phyloP scores from a whole-genome alignment of 2,888 invertebrate species.

The Endotricha flammealis region DNA sequence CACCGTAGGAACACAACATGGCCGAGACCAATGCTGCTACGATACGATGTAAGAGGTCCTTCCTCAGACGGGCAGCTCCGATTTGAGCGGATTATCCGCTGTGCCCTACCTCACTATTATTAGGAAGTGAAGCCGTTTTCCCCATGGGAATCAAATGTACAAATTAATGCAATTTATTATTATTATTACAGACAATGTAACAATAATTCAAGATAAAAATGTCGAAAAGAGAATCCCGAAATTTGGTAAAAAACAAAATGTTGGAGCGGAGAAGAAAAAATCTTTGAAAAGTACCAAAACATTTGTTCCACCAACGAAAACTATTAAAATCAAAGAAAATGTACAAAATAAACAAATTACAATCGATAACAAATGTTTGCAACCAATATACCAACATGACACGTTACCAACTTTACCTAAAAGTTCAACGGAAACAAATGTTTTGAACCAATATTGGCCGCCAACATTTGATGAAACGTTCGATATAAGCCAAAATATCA shows the following conservation, averaged over 20 bases:
- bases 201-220: no score
- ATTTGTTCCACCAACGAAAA: constrained; percentile 42
- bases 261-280: constrained; percentile 4
- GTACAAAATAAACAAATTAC: neutral
- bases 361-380: neutral
- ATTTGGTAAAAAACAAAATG: constrained; percentile 32
- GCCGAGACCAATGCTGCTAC: no score
- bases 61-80: no score
- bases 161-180: no score
- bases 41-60: no score
- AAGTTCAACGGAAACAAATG: neutral
- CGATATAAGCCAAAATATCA: neutral
- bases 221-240: constrained; percentile 32
- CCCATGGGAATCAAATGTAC: no score
- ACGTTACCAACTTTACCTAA: neutral
- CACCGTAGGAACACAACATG: no score
- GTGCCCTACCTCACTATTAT: no score
- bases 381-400: neutral
- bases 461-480: constrained; percentile 1
- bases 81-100: no score
- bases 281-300: constrained; percentile 34
- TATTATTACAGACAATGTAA: no score
- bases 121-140: no score
- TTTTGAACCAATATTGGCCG: neutral
- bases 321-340: neutral